Evolutionary conservation across 2,888 invertebrate species (phyloP).

Genomic region (Pollenia amentaria): DNA sequence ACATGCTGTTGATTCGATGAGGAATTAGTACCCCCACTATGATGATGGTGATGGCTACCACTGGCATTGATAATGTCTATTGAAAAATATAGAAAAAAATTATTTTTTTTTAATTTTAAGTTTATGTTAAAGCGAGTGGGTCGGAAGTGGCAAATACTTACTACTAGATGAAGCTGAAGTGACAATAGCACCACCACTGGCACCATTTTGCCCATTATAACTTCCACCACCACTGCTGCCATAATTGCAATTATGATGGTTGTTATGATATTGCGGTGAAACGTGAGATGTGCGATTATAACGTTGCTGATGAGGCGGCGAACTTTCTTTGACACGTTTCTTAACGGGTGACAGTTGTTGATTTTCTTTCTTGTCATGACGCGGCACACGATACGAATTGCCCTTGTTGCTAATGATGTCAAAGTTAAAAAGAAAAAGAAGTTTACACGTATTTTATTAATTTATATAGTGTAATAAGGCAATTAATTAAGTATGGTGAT

Average conservation of each 20-base stretch:
- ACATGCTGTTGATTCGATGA: conserved; percentile 79
- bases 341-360: conserved; percentile 98
- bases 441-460: conserved; percentile 14
- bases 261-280: conserved; percentile 83
- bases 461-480: not conserved
- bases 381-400: conserved; percentile 85
- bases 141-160: conserved; percentile 75
- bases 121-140: not conserved
- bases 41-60: conserved; percentile 79
- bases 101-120: conserved; percentile 8
- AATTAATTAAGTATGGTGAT: conserved; percentile 2
- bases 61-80: conserved; percentile 79
- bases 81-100: conserved; percentile 63
- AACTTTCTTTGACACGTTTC: conserved; percentile 98
- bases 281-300: conserved; percentile 84
- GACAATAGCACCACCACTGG: conserved; percentile 76
- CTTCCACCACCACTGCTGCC: conserved; percentile 76
- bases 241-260: conserved; percentile 84
- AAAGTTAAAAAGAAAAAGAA: conserved; percentile 36
- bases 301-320: conserved; percentile 89
- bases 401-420: conserved; percentile 79
- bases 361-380: conserved; percentile 91
- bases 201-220: conserved; percentile 74
- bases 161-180: conserved; percentile 80
- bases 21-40: conserved; percentile 75